These are phyloP conservation scores for Myotis davidii DNA, from an alignment of 2,113 vertebrate genomes.

Conservation along the genomic window DNA sequence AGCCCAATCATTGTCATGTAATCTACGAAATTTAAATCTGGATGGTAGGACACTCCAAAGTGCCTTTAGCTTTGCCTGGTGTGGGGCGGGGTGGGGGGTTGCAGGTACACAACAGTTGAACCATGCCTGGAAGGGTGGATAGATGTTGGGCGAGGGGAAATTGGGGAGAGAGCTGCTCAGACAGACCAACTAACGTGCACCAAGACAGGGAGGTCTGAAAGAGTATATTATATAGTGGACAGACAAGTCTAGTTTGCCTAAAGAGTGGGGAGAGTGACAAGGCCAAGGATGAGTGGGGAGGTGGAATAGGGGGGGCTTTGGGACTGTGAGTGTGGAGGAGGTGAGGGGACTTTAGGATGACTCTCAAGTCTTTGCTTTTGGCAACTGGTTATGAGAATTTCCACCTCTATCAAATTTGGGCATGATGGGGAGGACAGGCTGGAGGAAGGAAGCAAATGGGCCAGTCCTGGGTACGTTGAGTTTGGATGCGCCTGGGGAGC, in stretches of 20 bases:
- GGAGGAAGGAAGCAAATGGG: not conserved
- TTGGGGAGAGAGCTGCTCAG: not conserved
- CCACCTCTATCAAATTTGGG: not conserved
- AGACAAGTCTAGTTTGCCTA: not conserved
- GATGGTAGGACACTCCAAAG: not conserved
- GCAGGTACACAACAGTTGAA: not conserved
- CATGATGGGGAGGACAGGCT: not conserved
- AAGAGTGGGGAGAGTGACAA: too few relatives aligned
- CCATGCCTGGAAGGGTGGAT: not conserved
- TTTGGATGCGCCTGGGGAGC: not conserved
- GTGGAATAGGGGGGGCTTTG: too few relatives aligned
- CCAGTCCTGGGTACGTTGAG: not conserved
- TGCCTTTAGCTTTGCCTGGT: not conserved
- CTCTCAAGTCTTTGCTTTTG: not conserved
- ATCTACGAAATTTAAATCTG: not conserved
- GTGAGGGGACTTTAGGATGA: not conserved
- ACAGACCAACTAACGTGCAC: not conserved
- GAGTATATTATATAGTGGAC: too few relatives aligned
- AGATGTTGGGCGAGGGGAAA: not conserved
- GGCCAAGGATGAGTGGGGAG: not conserved
- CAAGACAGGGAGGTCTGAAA: not conserved
- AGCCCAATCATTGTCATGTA: not conserved
- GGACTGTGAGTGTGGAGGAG: not conserved
- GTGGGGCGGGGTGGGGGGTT: fast-evolving
- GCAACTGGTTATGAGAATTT: not conserved